Percentiles rank a stretch among this genome's conserved stretches.
These are phyloP conservation scores for Hyperopisus bebe DNA, from an alignment of 2,113 vertebrate species.

Conservation along the genomic window DNA sequence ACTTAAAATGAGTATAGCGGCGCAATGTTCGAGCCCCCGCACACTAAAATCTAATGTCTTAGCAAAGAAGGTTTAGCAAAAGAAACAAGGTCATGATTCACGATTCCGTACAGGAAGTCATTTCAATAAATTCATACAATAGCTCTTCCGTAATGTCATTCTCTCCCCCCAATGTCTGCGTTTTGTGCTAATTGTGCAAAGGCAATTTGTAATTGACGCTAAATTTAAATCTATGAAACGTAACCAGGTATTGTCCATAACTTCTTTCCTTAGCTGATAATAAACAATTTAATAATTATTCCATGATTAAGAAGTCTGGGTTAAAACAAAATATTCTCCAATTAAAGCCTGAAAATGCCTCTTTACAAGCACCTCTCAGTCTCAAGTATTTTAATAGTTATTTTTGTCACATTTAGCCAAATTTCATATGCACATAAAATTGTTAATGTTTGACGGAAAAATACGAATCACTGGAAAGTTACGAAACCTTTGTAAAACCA, in stretches of 20 bases:
- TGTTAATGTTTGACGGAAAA: not conserved
- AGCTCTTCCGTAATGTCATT: conserved; percentile 18
- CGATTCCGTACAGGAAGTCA: conserved; percentile 61
- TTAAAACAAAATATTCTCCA: not conserved
- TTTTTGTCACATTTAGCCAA: not conserved
- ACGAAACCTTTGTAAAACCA: conserved; percentile 39
- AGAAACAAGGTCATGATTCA: conserved; percentile 67
- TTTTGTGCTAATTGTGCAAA: not conserved
- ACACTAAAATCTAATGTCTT: conserved; percentile 63
- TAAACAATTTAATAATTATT: not conserved
- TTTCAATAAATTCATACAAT: conserved; percentile 37
- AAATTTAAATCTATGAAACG: not conserved
- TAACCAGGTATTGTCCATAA: not conserved
- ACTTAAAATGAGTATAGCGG: not conserved
- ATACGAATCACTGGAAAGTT: conserved; percentile 12
- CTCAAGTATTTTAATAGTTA: not conserved
- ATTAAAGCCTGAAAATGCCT: not conserved
- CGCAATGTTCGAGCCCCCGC: conserved; percentile 23
- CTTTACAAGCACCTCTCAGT: not conserved
- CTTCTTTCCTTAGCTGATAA: not conserved
- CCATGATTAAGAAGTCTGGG: not conserved
- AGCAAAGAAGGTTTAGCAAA: conserved; percentile 23
- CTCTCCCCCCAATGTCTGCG: not conserved
- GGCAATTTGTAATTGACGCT: not conserved
- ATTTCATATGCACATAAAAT: not conserved